Conservation (phyloP, 2,888 invertebrate genomes). For the Poecilobothrus nobilitatus region DNA sequence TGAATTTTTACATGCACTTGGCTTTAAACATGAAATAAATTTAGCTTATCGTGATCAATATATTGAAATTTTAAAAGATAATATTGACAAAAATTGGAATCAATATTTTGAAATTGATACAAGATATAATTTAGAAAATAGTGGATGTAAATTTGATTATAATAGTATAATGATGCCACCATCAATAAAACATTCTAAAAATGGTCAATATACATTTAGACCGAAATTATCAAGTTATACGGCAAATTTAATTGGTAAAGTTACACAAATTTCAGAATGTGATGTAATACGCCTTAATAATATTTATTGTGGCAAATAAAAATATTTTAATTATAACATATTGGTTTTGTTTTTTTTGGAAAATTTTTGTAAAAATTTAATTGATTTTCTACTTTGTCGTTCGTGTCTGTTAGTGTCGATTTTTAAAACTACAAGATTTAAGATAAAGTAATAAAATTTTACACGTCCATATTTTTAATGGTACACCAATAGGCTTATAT, state of each 20-base stretch:
- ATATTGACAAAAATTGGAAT: conserved; percentile 45
- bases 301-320: neutral
- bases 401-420: too few species aligned
- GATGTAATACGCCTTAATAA: neutral
- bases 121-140: conserved; percentile 49
- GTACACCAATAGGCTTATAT: too few species aligned
- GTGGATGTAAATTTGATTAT: conserved; percentile 62
- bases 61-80: conserved; percentile 47
- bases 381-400: too few species aligned
- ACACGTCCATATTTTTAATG: too few species aligned
- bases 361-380: too few species aligned
- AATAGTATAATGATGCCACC: conserved; percentile 73
- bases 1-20: conserved; percentile 65
- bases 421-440: too few species aligned
- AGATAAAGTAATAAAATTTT: too few species aligned
- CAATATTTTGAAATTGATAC: conserved; percentile 60
- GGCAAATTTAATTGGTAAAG: neutral
- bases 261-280: neutral
- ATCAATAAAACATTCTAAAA: conserved; percentile 60
- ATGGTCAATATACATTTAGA: conserved; percentile 57
- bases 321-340: too few species aligned
- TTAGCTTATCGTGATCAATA: conserved; percentile 61
- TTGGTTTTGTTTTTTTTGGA: too few species aligned
- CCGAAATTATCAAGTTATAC: conserved; percentile 31
- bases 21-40: conserved; percentile 68